Evolutionary conservation across 2,113 vertebrate species (phyloP), one percentile per base, ranked within the genome.

Genomic region (Hyperoodon ampullatus): DNA sequence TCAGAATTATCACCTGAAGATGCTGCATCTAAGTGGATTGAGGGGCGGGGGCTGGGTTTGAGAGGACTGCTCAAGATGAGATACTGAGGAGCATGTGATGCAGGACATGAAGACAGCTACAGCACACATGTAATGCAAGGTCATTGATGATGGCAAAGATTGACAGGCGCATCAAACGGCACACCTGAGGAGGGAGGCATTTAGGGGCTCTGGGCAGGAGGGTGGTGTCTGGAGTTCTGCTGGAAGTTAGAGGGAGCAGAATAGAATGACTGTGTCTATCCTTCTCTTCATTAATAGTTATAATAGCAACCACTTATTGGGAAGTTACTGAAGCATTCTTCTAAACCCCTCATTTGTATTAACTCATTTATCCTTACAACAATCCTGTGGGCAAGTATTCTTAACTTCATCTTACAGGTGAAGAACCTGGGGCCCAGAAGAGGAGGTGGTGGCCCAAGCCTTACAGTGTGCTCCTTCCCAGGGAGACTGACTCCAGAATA

Each of bases 381-480:
- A 77, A 58, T 16, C 2, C 66, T 23, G 53, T 72, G 66, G 72
- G 13, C 19, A 55, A 16, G 15, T 33, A 21, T 88, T 78, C 14
- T 70, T 44, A 33, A 75, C 55, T 53, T 47, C 6, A 33, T 53
- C 70, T 47, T 42, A 16, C 58, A 93, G 30, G 23, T 61, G 61
- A 74, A 28, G 24, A 70, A 63, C 60, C n/a, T 78, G 88, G 88
- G 23, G 3, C 6, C 24, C 12, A 68, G 39, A 50, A 18, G 9
- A 13, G n/a, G 23, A 39, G 1, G 8, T 19, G 21, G 23, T 5
- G 33, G 61, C 8, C 33, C 74, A 72, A 55, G 33, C 15, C 58
- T 39, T 44, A 10, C 3, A n/a, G 6, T 0, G 1, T 1, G 9
- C 26, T 70, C 30, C 7, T 58, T 5, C n/a, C 63, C 5, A 30